Evolutionary conservation across 2,888 invertebrate species (phyloP).

Genomic region (Pristionchus japonicus): DNA sequence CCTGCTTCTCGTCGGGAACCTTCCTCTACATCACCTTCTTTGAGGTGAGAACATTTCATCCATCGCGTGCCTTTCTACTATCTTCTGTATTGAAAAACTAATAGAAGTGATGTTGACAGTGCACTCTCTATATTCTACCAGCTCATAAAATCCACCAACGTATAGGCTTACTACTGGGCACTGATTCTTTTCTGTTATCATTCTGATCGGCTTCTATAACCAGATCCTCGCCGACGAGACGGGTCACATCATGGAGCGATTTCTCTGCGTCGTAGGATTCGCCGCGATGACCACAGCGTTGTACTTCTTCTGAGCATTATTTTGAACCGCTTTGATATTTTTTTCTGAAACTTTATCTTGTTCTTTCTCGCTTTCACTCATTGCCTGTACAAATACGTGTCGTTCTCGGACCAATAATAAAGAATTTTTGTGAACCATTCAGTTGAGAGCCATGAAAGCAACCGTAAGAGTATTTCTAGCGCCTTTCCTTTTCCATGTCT

Average conservation of each 20-base stretch:
- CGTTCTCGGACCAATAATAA: not conserved
- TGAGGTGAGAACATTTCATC: constrained; percentile 53
- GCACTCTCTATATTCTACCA: not conserved
- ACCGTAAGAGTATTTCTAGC: too few relatives aligned
- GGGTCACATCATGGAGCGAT: constrained; percentile 25
- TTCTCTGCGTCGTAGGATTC: constrained; percentile 6
- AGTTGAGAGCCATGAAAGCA: too few relatives aligned
- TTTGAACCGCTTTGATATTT: not conserved
- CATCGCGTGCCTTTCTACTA: not conserved
- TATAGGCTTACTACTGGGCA: too few relatives aligned
- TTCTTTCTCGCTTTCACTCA: not conserved
- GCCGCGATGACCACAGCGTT: not conserved
- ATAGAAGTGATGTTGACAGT: too few relatives aligned
- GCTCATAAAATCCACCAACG: not conserved
- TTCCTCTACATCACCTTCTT: constrained; percentile 70
- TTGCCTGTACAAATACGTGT: constrained; percentile 36
- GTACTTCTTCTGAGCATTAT: not conserved
- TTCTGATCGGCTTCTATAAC: not conserved
- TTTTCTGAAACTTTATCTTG: too few relatives aligned
- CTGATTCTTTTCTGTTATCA: too few relatives aligned
- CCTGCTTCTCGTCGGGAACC: constrained; percentile 66
- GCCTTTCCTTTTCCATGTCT: too few relatives aligned
- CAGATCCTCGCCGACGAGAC: constrained; percentile 26
- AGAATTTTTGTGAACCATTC: too few relatives aligned
- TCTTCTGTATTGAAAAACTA: not conserved